Evolutionary conservation across 2,888 invertebrate genomes (phyloP).

Genomic region (Pollenia amentaria): DNA sequence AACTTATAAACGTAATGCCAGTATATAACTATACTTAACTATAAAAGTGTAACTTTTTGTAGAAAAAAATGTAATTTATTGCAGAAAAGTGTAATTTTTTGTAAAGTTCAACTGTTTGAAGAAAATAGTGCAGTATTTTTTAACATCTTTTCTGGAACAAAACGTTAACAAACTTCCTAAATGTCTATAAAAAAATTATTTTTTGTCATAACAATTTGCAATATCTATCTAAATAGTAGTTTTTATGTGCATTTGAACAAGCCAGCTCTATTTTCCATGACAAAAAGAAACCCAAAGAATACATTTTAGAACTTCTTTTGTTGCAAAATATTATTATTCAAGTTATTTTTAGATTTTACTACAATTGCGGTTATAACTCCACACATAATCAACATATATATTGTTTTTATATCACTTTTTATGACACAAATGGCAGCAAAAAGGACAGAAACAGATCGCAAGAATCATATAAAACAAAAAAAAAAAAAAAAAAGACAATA

Average conservation of each 20-base stretch:
- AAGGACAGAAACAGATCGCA: slow-evolving; percentile 30
- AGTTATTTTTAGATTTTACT: slow-evolving; percentile 19
- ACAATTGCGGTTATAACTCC: slow-evolving; percentile 57
- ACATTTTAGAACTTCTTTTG: slow-evolving; percentile 40
- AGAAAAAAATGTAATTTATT: too few species aligned
- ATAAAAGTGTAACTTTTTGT: too few species aligned
- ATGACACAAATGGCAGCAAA: slow-evolving; percentile 48
- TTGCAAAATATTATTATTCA: slow-evolving; percentile 12
- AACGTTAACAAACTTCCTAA: too few species aligned
- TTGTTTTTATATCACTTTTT: slow-evolving; percentile 65
- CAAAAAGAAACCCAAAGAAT: neutral
- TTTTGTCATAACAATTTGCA: too few species aligned
- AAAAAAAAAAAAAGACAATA: slow-evolving; percentile 26
- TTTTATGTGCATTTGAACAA: slow-evolving; percentile 28
- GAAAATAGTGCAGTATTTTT: too few species aligned
- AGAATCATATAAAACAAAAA: slow-evolving; percentile 57
- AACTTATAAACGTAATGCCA: too few species aligned
- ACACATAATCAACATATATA: slow-evolving; percentile 23
- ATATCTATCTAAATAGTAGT: too few species aligned
- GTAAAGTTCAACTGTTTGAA: too few species aligned
- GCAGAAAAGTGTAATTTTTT: too few species aligned
- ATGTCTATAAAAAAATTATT: too few species aligned
- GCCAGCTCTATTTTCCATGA: neutral
- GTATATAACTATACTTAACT: too few species aligned
- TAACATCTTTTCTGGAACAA: too few species aligned